phyloP scores from a whole-genome alignment of 2,888 invertebrate genomes.

The Watsonalla binaria region DNA sequence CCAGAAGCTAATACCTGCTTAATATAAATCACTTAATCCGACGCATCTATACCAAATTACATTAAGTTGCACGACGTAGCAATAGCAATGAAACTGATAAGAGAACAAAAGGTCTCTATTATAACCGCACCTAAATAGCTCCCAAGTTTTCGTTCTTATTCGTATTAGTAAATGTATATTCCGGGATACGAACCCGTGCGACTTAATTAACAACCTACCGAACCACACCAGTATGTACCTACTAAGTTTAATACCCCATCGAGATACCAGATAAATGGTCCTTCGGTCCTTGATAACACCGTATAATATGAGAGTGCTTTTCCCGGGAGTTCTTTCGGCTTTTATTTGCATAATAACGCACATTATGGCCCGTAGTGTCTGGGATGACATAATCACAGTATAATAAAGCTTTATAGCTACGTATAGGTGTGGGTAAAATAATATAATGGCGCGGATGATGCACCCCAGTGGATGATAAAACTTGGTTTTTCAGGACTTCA shows the following conservation, averaged over 20 bases:
- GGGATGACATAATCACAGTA: not conserved
- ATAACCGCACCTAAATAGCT: too few species aligned
- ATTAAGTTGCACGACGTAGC: too few species aligned
- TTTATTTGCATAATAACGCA: constrained; percentile 3
- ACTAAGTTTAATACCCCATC: constrained; percentile 6
- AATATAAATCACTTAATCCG: not conserved
- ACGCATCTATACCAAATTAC: not conserved
- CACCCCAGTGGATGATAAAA: not conserved
- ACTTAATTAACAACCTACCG: not conserved
- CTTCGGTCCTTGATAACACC: constrained; percentile 11
- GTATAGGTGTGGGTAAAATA: not conserved
- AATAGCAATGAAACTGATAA: too few species aligned
- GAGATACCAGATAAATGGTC: constrained; percentile 14
- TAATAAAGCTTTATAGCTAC: not conserved
- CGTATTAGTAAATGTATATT: too few species aligned
- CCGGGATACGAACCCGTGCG: not conserved
- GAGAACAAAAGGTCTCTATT: too few species aligned
- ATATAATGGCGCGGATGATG: not conserved
- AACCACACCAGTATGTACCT: constrained; percentile 1
- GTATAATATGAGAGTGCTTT: constrained; percentile 6
- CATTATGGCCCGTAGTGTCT: not conserved
- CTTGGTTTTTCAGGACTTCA: too few species aligned
- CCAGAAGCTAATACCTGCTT: too few species aligned
- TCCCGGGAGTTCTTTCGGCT: not conserved
- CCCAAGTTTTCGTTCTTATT: too few species aligned